A percentile compares a stretch with the other conserved stretches of the same genome.
phyloP scores from a whole-genome alignment of 2,113 vertebrate genomes.

The Salvelinus fontinalis region DNA sequence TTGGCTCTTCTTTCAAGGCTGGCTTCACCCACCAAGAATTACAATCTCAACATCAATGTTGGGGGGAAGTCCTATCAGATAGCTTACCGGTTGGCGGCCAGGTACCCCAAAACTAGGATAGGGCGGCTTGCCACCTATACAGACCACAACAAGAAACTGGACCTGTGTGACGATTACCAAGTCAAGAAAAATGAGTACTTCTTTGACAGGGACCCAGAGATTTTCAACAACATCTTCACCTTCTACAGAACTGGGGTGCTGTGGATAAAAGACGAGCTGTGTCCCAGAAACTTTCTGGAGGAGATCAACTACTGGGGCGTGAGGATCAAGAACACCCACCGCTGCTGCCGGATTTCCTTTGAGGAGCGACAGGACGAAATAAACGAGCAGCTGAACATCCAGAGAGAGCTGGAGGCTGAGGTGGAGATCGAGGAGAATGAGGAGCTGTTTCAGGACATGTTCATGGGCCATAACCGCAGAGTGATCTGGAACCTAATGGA shows the following conservation, averaged over 20 bases:
- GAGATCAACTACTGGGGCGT: slow-evolving; percentile 97
- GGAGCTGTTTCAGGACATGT: slow-evolving; percentile 86
- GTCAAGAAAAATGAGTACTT: slow-evolving; percentile 87
- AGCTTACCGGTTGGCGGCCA: slow-evolving; percentile 78
- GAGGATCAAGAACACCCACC: slow-evolving; percentile 86
- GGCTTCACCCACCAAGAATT: slow-evolving; percentile 40
- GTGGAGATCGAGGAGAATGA: slow-evolving; percentile 84
- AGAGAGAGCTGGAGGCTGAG: slow-evolving; percentile 88
- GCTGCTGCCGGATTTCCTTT: slow-evolving; percentile 93
- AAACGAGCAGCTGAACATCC: slow-evolving; percentile 89
- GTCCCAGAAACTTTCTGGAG: slow-evolving; percentile 88
- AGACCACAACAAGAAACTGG: slow-evolving; percentile 83
- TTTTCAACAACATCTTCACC: slow-evolving; percentile 92
- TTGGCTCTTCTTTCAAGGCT: slow-evolving; percentile 12
- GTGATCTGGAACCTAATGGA: slow-evolving; percentile 95
- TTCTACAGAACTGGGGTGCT: slow-evolving; percentile 89
- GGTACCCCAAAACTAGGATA: slow-evolving; percentile 87
- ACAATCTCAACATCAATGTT: slow-evolving; percentile 87
- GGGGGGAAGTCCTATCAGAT: slow-evolving; percentile 85
- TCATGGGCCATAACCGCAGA: slow-evolving; percentile 73
- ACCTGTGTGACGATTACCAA: slow-evolving; percentile 90
- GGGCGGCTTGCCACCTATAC: slow-evolving; percentile 85
- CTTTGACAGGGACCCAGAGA: slow-evolving; percentile 88
- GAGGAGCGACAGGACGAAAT: slow-evolving; percentile 92
- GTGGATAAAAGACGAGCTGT: slow-evolving; percentile 85